Percentiles rank a stretch among this genome's conserved stretches.
Conservation (phyloP, 2,797 vertebrate genomes). For the Craterocephalus amniculus region DNA sequence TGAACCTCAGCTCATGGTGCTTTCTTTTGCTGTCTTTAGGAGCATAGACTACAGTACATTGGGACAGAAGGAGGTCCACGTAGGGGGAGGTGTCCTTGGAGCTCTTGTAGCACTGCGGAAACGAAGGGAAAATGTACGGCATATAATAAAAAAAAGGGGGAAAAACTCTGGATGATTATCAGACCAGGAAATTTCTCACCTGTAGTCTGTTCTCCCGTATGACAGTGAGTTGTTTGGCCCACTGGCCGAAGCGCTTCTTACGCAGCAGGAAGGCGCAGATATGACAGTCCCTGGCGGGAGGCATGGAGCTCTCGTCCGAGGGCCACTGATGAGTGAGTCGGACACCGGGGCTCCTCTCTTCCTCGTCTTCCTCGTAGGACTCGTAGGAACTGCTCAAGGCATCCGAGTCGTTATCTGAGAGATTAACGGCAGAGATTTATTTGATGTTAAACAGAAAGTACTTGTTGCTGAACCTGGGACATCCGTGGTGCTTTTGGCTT, state of each 20-base stretch:
- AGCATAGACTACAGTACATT: slow-evolving; percentile 89
- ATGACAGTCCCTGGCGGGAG: slow-evolving; percentile 91
- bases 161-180: neutral
- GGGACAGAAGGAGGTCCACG: slow-evolving; percentile 87
- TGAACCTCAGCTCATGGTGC: slow-evolving; percentile 95
- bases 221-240: slow-evolving; percentile 96
- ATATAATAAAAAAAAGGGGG: no score
- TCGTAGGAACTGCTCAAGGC: slow-evolving; percentile 98
- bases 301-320: slow-evolving; percentile 92
- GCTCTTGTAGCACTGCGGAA: slow-evolving; percentile 93
- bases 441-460: fast-evolving
- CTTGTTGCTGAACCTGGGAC: neutral
- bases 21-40: slow-evolving; percentile 95
- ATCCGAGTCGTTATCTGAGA: slow-evolving; percentile 95
- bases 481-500: slow-evolving; percentile 59
- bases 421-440: neutral
- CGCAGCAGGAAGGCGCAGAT: slow-evolving; percentile 96
- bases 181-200: slow-evolving; percentile 75
- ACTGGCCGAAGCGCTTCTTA: slow-evolving; percentile 98
- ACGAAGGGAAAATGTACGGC: neutral
- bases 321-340: slow-evolving; percentile 93
- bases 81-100: slow-evolving; percentile 93
- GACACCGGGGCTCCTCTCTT: slow-evolving; percentile 79
- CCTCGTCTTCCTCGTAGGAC: slow-evolving; percentile 97
- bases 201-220: slow-evolving; percentile 93